phyloP scores from a whole-genome alignment of 2,797 vertebrate species.

The Novumbra hubbsi region DNA sequence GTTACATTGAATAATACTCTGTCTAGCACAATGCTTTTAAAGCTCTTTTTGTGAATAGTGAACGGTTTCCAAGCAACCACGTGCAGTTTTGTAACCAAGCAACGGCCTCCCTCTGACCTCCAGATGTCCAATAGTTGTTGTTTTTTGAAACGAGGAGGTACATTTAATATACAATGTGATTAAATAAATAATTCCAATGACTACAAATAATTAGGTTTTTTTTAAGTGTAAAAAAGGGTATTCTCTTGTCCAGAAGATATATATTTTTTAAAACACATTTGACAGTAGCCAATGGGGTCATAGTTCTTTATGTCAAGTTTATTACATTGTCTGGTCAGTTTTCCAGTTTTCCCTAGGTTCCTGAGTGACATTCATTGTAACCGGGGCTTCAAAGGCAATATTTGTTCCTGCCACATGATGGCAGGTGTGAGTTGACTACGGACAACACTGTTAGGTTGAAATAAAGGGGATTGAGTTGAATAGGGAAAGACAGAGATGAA shows the following conservation, averaged over 20 bases:
- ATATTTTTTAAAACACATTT: not conserved
- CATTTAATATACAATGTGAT: not conserved
- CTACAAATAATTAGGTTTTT: slow-evolving; percentile 1
- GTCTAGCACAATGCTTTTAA: not conserved
- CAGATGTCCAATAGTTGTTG: slow-evolving; percentile 16
- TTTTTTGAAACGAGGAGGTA: not conserved
- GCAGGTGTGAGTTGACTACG: not conserved
- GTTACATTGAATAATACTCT: not conserved
- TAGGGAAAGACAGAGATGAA: not conserved
- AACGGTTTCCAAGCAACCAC: slow-evolving; percentile 37
- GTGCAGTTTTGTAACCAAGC: slow-evolving; percentile 26
- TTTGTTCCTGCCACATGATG: not conserved
- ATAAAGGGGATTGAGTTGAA: too few species aligned
- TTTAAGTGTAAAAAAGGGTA: not conserved
- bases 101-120: slow-evolving; percentile 45
- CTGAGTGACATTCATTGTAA: not conserved
- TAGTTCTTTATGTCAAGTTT: not conserved
- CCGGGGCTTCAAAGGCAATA: not conserved
- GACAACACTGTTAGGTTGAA: not conserved
- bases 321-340: slow-evolving; percentile 7
- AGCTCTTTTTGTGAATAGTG: slow-evolving; percentile 5
- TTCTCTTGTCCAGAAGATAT: not conserved
- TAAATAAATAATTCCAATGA: not conserved
- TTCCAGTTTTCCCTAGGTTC: not conserved
- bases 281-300: not conserved